Base-by-base conservation (phyloP, 2,888 invertebrate genomes). In the Lepidochrysops patricia region DNA sequence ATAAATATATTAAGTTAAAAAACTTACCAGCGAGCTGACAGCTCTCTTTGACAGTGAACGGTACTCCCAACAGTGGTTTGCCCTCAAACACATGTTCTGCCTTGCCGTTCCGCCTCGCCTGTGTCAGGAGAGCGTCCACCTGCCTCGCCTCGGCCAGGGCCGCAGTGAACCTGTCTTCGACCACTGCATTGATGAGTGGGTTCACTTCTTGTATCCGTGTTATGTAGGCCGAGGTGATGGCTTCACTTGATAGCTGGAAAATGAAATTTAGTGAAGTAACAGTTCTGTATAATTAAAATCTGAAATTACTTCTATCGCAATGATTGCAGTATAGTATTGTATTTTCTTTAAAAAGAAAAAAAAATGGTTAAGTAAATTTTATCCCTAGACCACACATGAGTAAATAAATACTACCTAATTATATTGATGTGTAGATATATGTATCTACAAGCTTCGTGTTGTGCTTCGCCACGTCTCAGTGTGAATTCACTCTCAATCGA, bases 41-140 rank as follows among this genome's bases (percentile, higher is more conserved):
- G 67, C 94, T 93, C 77, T 96, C 96, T 75, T 97, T 97, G 0
- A 95, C 92, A 2, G 96, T 95, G 50, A 96, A 90, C 0, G 97
- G 97, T 15, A 97, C 91, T 0, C 97, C 97, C 1, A 96, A 83
- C 58, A 97, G 81, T 0, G 96, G 96, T 64, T 91, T 90, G 15
- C 89, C 82, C 2, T 73, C 74, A 0, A 85, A 75, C 54, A 92
- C 72, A 49, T 84, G 77, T 0, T 85, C 82, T 3, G 88, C 70
- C 1, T 72, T 68, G 0, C 78, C 82, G 35, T 65, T 72, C 49
- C 54, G 64, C 58, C 70, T 74, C 0, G 82, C 78, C 2, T 75
- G 79, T 1, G 62, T 65, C 0, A 86, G 71, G 60, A 61, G 63
- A 19, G 74, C 68, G 76, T 95, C 95, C 0, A 91, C 89, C 4